Base-by-base conservation (phyloP, 1,140 invertebrate species). In the Mercenaria mercenaria region DNA sequence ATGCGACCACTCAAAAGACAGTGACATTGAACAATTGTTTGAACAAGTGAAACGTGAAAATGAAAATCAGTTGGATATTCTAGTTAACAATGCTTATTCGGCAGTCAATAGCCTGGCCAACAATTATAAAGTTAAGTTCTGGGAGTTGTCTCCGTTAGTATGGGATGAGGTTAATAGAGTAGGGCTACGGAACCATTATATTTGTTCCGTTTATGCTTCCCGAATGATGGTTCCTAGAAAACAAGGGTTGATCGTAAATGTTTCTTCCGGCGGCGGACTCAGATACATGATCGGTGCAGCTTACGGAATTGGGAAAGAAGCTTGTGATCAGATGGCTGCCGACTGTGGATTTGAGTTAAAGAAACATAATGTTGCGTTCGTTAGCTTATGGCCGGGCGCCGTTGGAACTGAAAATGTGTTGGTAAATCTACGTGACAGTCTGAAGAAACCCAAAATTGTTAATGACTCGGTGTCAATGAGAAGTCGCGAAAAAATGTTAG, bases 71-170 rank as follows among this genome's bases (percentile, higher is more conserved):
- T 92, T 97, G 41, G 96, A 97, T 88, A 93, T 96, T 82, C 91
- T 96, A 18, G 96, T 96, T 47, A 96, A 96, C 91, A 97, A 96
- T 91, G 96, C 96, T 10, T 96, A 95, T 91, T 93, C 96, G 50
- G 96, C 92, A 96, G 89, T 96, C 96, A 91, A 96, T 96, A 15
- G 96, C 94, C 90, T 93, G 95, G 64, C 96, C 91, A 13, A 95
- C 95, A 23, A 89, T 90, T 91, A 89, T 72, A 0, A 93, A 95
- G 32, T 82, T 86, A 91, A 91, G 47, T 96, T 96, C 87, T 96
- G 94, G 93, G 96, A 96, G 79, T 92, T 92, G 37, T 91, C 93
- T 50, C 34, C 86, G 6, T 72, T 80, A 39, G 89, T 95, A 61
- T 95, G 94, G 95, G 96, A 96, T 92, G 92, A 92, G 2, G 91